Conservation (phyloP, 2,113 vertebrate genomes). For the Colius striatus region DNA sequence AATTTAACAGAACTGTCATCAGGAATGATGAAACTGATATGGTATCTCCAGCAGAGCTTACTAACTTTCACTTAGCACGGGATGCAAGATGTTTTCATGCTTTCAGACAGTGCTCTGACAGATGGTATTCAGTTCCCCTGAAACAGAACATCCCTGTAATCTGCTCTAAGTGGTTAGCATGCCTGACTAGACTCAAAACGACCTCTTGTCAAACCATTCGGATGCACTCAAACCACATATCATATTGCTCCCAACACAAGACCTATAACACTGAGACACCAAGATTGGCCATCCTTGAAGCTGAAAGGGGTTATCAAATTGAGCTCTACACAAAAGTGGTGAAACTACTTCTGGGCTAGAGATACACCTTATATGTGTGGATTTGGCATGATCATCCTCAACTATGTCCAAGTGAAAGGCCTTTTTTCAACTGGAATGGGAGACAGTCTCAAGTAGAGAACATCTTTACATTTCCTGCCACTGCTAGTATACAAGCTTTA, state of each 20-base stretch:
- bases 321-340: neutral
- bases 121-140: neutral
- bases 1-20: neutral
- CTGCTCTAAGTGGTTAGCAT: neutral
- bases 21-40: neutral
- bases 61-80: neutral
- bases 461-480: neutral
- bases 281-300: neutral
- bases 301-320: fast-evolving
- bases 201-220: fast-evolving
- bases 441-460: neutral
- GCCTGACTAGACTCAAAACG: neutral
- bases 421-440: neutral
- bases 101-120: neutral
- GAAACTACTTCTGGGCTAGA: neutral
- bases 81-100: neutral
- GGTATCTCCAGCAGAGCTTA: neutral
- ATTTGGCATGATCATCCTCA: fast-evolving
- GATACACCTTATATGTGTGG: no score
- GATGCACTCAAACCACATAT: neutral
- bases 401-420: fast-evolving
- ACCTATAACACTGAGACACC: neutral
- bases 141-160: neutral
- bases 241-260: neutral
- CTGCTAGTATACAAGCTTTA: neutral